Conservation (phyloP, 2,113 vertebrate genomes). For the Ranitomeya imitator region DNA sequence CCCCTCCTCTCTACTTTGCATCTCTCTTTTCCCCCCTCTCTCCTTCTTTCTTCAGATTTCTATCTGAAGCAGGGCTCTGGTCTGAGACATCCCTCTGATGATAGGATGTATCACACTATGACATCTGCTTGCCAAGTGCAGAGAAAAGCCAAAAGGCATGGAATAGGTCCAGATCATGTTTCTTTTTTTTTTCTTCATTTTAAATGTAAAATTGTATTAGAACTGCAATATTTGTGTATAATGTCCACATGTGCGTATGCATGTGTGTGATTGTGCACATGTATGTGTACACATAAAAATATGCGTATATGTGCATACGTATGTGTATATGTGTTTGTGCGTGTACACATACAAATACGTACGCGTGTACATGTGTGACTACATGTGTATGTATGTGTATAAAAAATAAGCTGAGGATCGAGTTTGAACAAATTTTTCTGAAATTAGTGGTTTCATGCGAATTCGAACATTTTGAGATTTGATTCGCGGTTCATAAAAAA, state of each 20-base stretch:
- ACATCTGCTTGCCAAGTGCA: slow-evolving; percentile 40
- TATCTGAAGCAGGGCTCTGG: slow-evolving; percentile 17
- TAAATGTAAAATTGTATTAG: neutral
- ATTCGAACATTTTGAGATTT: too few species aligned
- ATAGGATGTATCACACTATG: slow-evolving; percentile 17
- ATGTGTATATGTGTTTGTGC: too few species aligned
- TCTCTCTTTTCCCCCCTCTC: slow-evolving; percentile 10
- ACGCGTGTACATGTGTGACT: too few species aligned
- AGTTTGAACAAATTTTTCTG: too few species aligned
- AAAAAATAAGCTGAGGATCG: too few species aligned
- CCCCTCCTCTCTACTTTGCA: slow-evolving; percentile 18
- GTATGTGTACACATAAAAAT: too few species aligned
- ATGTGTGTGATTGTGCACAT: neutral
- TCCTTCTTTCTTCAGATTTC: neutral
- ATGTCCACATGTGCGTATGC: neutral
- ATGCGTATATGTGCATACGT: too few species aligned
- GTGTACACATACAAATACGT: too few species aligned
- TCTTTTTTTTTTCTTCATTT: neutral
- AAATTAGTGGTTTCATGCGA: too few species aligned
- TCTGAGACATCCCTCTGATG: slow-evolving; percentile 9
- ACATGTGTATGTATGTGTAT: too few species aligned
- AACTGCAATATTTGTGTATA: neutral
- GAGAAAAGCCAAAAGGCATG: slow-evolving; percentile 23
- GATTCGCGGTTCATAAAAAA: too few species aligned
- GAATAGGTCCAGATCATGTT: neutral